phyloP scores from a whole-genome alignment of 1,140 invertebrate genomes.

The Hirudo medicinalis region DNA sequence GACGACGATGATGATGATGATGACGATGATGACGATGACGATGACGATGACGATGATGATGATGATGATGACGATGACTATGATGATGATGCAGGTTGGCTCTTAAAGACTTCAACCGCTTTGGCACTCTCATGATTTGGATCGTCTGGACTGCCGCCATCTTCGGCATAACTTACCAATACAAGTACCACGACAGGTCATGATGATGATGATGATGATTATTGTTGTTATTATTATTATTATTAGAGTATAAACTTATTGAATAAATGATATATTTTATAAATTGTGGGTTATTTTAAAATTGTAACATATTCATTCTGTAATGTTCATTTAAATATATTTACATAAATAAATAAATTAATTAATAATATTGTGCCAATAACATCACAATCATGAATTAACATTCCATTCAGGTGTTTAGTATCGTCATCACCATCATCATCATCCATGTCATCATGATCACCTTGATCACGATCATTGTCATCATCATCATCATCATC shows the following conservation, averaged over 20 bases:
- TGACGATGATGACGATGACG: constrained; percentile 9
- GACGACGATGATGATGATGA: constrained; percentile 11
- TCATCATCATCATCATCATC: not conserved
- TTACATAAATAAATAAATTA: no score
- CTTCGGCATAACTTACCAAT: constrained; percentile 76
- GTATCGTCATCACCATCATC: no score
- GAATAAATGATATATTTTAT: not conserved
- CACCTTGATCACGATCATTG: not conserved
- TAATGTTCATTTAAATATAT: no score
- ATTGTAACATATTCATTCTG: no score
- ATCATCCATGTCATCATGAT: not conserved
- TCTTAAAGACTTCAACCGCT: constrained; percentile 39
- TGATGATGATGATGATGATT: constrained; percentile 13
- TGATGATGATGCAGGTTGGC: constrained; percentile 33
- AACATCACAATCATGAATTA: no score
- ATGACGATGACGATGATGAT: constrained; percentile 10
- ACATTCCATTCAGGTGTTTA: no score
- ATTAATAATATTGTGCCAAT: no score
- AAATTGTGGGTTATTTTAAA: no score
- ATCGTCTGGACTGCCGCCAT: constrained; percentile 69
- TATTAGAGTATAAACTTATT: no score
- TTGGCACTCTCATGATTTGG: constrained; percentile 59
- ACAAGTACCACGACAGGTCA: constrained; percentile 72
- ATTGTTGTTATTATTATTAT: not conserved
- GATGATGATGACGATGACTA: constrained; percentile 8